Evolutionary conservation across 1,140 invertebrate species (phyloP).

Genomic region (Neodiprion fabricii): DNA sequence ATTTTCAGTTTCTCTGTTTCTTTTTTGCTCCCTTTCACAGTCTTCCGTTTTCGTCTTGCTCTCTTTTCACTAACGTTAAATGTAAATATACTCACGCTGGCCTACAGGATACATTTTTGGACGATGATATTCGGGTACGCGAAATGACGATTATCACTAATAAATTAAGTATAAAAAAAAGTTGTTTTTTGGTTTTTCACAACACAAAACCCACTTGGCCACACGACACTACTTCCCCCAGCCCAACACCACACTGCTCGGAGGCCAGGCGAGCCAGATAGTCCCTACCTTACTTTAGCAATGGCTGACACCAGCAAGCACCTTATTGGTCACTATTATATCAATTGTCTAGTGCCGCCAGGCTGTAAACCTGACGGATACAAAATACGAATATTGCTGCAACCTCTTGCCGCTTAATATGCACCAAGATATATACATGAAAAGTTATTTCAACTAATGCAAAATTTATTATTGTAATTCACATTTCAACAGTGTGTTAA

Average conservation of each 20-base stretch:
- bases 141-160: constrained; percentile 51
- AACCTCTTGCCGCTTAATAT: no score
- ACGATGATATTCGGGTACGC: constrained; percentile 32
- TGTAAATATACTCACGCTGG: constrained; percentile 55
- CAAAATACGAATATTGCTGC: no score
- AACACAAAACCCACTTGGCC: constrained; percentile 55
- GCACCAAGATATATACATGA: no score
- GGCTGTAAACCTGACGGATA: no score
- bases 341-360: no score
- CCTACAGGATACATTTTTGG: constrained; percentile 62
- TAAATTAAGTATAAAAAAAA: constrained; percentile 52
- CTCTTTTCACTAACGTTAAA: neutral
- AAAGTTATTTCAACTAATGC: no score
- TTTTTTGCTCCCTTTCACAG: constrained; percentile 17
- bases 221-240: constrained; percentile 52
- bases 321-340: neutral
- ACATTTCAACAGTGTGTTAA: no score
- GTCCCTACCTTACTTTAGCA: neutral
- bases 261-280: neutral
- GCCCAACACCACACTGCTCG: constrained; percentile 43
- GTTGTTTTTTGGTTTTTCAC: constrained; percentile 25
- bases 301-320: neutral
- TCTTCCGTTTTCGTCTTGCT: neutral
- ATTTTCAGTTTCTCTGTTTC: constrained; percentile 21
- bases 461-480: no score